Evolutionary conservation across 2,888 invertebrate species (phyloP).

Genomic region (Pristionchus exspectatus): DNA sequence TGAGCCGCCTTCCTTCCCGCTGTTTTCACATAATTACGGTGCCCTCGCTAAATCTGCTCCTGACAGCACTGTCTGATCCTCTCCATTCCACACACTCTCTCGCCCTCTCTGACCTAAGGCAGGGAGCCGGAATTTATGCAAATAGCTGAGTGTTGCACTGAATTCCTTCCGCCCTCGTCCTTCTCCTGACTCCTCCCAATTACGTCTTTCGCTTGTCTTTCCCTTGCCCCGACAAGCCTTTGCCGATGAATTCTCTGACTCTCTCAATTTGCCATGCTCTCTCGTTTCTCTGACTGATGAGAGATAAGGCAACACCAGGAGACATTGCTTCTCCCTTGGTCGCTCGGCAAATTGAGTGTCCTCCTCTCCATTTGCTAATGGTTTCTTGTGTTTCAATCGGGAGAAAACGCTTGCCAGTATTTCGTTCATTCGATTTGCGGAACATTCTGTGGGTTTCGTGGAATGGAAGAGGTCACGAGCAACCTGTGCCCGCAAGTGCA

Average conservation of each 20-base stretch:
- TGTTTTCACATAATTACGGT: neutral
- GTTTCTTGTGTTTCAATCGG: constrained; percentile 37
- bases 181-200: constrained; percentile 27
- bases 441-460: neutral
- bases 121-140: neutral
- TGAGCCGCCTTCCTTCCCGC: neutral
- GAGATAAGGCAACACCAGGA: too few relatives aligned
- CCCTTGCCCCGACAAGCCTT: neutral
- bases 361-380: constrained; percentile 33
- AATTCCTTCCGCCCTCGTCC: neutral
- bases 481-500: neutral
- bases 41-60: neutral
- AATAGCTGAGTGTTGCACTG: constrained; percentile 31
- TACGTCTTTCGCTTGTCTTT: constrained; percentile 42
- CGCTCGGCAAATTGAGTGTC: constrained; percentile 22
- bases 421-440: neutral
- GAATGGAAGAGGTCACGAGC: neutral
- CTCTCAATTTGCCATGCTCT: too few relatives aligned
- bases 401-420: neutral
- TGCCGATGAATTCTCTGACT: neutral
- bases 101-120: neutral
- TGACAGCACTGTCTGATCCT: neutral
- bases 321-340: too few relatives aligned
- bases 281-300: too few relatives aligned
- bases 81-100: neutral